Conservation (phyloP, 2,113 vertebrate species). For the Pelusios castaneus region DNA sequence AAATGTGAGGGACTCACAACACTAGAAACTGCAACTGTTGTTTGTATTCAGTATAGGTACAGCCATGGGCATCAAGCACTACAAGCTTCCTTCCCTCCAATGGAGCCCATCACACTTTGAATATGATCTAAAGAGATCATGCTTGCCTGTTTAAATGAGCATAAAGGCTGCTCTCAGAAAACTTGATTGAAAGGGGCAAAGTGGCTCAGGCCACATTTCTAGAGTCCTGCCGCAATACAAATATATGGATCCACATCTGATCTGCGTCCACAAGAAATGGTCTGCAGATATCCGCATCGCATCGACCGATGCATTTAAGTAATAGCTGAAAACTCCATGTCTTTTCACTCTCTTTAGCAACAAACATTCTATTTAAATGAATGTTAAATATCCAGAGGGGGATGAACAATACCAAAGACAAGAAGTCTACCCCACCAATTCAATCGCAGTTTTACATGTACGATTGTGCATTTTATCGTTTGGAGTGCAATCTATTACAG, state of each 20-base stretch:
- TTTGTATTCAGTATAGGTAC: not conserved
- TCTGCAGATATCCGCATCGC: no score
- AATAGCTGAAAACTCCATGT: not conserved
- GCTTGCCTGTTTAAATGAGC: not conserved
- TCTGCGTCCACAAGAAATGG: no score
- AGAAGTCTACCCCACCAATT: not conserved
- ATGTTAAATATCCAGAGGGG: not conserved
- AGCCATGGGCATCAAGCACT: not conserved
- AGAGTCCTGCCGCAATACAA: no score
- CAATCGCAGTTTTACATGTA: not conserved
- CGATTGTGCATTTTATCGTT: not conserved
- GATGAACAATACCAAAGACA: not conserved
- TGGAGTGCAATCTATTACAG: not conserved
- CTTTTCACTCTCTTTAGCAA: not conserved
- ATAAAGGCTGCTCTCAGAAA: not conserved
- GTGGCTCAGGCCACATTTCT: not conserved
- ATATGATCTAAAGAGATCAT: not conserved
- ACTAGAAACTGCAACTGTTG: not conserved
- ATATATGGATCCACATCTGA: no score
- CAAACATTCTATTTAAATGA: not conserved
- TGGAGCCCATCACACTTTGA: not conserved
- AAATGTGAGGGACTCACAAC: not conserved
- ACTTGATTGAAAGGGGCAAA: not conserved
- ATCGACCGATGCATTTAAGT: no score
- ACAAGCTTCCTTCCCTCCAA: not conserved